Conservation (phyloP, 2,113 vertebrate species). For the Junco hyemalis region DNA sequence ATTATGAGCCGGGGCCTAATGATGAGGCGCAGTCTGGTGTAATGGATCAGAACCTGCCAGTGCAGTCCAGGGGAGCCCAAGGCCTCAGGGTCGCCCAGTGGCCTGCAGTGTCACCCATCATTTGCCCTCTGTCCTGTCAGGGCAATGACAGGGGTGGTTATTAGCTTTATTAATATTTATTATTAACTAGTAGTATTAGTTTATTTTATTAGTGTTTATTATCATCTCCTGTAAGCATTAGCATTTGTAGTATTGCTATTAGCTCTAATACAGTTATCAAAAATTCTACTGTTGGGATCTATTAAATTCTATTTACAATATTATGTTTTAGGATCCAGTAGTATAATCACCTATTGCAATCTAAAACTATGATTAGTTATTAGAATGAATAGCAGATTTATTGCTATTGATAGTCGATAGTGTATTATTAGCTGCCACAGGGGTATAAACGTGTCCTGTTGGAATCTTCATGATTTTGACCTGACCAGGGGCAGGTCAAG, state of each 20-base stretch:
- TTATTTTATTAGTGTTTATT: not conserved
- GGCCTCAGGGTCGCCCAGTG: not conserved
- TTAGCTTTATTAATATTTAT: not conserved
- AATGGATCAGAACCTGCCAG: not conserved
- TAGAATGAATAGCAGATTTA: not conserved
- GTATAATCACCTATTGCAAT: not conserved
- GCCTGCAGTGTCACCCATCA: not conserved
- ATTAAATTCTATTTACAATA: not conserved
- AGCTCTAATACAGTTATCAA: not conserved
- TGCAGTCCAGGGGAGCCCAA: too few relatives aligned
- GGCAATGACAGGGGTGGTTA: not conserved
- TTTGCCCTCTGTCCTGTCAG: not conserved
- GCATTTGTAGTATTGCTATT: not conserved
- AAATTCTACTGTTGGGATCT: not conserved
- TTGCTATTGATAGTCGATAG: not conserved
- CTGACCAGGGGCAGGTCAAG: too few relatives aligned
- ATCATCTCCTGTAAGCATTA: not conserved
- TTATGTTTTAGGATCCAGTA: not conserved
- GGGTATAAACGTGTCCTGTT: not conserved
- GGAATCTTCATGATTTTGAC: not conserved
- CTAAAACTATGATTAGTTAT: not conserved
- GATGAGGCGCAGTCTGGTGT: rapidly evolving
- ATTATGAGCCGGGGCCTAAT: rapidly evolving
- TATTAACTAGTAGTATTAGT: not conserved
- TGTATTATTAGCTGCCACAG: too few relatives aligned